Evolutionary conservation across 2,797 vertebrate genomes (phyloP), one percentile per base, ranked within the genome.

Genomic region (Leptodactylus fallax): DNA sequence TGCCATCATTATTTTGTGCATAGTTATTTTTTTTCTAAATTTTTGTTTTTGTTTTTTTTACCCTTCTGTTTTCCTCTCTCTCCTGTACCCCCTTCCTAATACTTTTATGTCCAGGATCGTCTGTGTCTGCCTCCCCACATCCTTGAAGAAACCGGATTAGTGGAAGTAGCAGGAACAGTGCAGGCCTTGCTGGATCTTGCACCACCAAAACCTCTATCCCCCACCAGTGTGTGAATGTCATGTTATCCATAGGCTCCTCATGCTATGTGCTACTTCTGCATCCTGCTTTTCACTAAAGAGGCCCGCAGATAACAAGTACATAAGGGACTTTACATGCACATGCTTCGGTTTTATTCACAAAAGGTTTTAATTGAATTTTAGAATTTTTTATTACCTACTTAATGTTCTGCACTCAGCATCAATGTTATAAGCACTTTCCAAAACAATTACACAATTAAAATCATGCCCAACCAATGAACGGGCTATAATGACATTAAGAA

Each of bases 101-200:
- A 79, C 87, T 65, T 80, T 8, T 92, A 53, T 79, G 36, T 72
- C 27, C 78, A 99, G 98, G 97, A 93, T 92, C 97, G 96, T 93
- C 95, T 99, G 93, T 99, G 98, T 95, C 97, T 99, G 93, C 98
- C 98, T 92, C 97, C 97, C 65, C 98, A 99, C 95, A 98, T 99
- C 94, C 96, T 99, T 96, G 98, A 99, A 96, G 97, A 98, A 94
- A 96, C 95, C 90, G 98, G 98, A 92, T 95, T 99, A 95, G 94
- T 96, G 91, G 97, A 97, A 95, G 97, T 99, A 91, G 97, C 97
- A 12, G 95, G 95, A 90, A 99, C 98, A 1, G 97, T 99, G 79
- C 92, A 96, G 85, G 96, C 97, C 47, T 96, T 99, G 93, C 96
- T 99, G 91, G 96, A 97, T 74, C 95, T 98, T 90, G 98, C 97